A percentile compares a stretch with the other conserved stretches of the same genome.
Conservation (phyloP, 2,797 vertebrate species). For the Passerculus sandwichensis region DNA sequence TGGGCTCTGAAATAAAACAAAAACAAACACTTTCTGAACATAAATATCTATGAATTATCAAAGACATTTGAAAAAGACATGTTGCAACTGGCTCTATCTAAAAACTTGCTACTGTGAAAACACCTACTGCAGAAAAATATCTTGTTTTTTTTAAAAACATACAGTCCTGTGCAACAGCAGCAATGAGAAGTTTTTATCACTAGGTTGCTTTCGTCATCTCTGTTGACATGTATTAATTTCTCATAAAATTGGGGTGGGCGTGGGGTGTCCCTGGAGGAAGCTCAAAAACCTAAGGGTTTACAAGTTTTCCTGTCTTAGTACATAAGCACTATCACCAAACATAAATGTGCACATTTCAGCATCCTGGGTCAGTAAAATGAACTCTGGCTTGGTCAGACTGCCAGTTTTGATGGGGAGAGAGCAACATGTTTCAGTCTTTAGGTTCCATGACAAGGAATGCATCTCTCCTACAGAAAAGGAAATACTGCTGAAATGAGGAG, state of each 20-base stretch:
- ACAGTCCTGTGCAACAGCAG: background rate
- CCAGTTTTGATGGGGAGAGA: background rate
- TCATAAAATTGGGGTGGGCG: background rate
- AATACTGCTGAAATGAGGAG: background rate
- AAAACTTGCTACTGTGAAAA: background rate
- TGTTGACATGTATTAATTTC: background rate
- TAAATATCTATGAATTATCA: background rate
- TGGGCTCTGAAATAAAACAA: background rate
- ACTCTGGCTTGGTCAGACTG: background rate
- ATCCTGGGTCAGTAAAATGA: background rate
- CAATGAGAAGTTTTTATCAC: background rate
- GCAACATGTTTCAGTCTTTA: background rate
- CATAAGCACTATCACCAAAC: background rate
- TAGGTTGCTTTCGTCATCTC: background rate
- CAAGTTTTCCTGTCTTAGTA: background rate
- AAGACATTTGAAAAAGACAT: background rate
- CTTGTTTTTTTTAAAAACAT: background rate
- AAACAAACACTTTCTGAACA: constrained; percentile 29
- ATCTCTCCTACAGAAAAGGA: background rate
- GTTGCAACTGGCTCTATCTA: background rate
- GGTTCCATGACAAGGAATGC: background rate
- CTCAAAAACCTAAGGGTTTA: background rate
- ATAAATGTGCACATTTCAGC: background rate
- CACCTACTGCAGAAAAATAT: background rate
- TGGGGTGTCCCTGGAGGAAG: background rate